A percentile compares a stretch with the other conserved stretches of the same genome.
Evolutionary conservation across 2,113 vertebrate genomes (phyloP).

Genomic region (Clarias magur): DNA sequence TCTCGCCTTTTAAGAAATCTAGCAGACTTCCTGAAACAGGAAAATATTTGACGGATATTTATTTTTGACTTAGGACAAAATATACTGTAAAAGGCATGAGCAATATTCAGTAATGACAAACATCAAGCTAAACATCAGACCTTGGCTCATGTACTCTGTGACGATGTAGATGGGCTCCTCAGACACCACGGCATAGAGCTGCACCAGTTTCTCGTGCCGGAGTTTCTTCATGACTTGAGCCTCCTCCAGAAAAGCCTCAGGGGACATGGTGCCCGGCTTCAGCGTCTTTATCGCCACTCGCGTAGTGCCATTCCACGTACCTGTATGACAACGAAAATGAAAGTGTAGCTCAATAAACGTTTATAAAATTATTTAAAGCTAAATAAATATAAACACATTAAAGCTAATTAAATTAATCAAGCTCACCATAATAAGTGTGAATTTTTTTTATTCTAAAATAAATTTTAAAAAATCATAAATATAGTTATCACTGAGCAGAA

Average conservation of each 20-base stretch:
- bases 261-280: slow-evolving; percentile 95
- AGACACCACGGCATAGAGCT: slow-evolving; percentile 91
- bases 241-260: slow-evolving; percentile 94
- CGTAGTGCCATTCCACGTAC: slow-evolving; percentile 94
- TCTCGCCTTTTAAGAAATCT: slow-evolving; percentile 95
- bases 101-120: not conserved
- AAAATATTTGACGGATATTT: not conserved
- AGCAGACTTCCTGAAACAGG: slow-evolving; percentile 84
- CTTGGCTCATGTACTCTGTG: slow-evolving; percentile 96
- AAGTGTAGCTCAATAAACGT: not conserved
- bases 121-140: slow-evolving; percentile 60
- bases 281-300: slow-evolving; percentile 94
- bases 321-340: slow-evolving; percentile 61
- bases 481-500: not conserved
- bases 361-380: not conserved
- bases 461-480: not conserved
- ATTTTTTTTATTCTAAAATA: not conserved
- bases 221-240: slow-evolving; percentile 98
- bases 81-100: not conserved
- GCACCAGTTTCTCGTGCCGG: slow-evolving; percentile 92
- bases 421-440: not conserved
- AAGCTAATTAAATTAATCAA: not conserved
- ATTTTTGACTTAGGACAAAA: not conserved
- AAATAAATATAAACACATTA: not conserved
- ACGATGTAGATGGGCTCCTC: slow-evolving; percentile 98